phyloP scores from a whole-genome alignment of 2,888 invertebrate species.

The Camptogramma bilineatum region DNA sequence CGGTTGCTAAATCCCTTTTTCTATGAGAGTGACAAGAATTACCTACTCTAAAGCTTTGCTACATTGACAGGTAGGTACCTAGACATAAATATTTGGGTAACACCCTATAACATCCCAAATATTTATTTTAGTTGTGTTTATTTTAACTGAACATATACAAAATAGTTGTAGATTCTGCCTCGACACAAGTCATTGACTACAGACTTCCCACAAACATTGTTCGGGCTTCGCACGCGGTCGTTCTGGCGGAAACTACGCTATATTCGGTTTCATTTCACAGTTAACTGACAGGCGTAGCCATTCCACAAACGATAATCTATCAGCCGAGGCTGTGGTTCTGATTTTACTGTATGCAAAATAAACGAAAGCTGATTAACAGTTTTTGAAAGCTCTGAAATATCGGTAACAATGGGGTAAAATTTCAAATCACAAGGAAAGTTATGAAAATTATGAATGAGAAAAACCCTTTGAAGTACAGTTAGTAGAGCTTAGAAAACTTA shows the following conservation, averaged over 20 bases:
- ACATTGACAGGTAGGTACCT: too few species aligned
- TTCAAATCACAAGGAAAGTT: too few species aligned
- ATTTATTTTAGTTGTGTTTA: slow-evolving; percentile 6
- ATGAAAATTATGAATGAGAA: too few species aligned
- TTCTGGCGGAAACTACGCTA: slow-evolving; percentile 48
- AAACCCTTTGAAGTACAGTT: too few species aligned
- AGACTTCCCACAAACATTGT: slow-evolving; percentile 47
- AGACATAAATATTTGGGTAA: not conserved
- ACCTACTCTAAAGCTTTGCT: too few species aligned
- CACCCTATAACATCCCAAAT: too few species aligned
- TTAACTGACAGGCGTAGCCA: slow-evolving; percentile 28
- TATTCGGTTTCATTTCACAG: slow-evolving; percentile 49
- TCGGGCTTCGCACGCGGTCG: slow-evolving; percentile 46
- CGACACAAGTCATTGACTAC: slow-evolving; percentile 47
- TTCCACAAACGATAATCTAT: slow-evolving; percentile 9
- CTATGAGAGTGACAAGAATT: too few species aligned
- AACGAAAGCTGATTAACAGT: not conserved
- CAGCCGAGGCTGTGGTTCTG: not conserved
- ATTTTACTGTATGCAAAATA: not conserved
- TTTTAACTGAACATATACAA: slow-evolving; percentile 18
- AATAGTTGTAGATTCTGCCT: slow-evolving; percentile 13
- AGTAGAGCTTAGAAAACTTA: too few species aligned
- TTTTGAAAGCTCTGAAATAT: not conserved
- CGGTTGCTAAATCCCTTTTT: too few species aligned
- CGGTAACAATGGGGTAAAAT: too few species aligned